A percentile compares a stretch with the other conserved stretches of the same genome.
Conservation (phyloP, 2,113 vertebrate species). For the Corythaixoides concolor region DNA sequence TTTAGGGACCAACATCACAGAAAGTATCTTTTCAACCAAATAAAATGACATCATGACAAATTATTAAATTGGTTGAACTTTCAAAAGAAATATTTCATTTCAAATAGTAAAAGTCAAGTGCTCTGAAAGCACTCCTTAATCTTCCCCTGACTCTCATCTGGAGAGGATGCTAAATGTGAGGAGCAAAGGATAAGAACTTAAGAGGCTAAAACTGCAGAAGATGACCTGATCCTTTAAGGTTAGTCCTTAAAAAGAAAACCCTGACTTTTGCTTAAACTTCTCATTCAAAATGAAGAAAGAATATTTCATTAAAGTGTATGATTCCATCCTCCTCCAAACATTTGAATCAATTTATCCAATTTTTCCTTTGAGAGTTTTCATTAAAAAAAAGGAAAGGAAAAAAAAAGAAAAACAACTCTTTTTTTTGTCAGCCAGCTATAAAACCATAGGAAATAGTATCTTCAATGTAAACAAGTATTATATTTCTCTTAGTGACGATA, state of each 20-base stretch:
- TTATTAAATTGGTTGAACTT: background rate
- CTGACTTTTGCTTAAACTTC: background rate
- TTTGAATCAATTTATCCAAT: background rate
- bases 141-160: background rate
- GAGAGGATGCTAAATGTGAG: background rate
- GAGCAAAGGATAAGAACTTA: background rate
- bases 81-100: background rate
- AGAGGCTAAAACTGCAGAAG: background rate
- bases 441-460: background rate
- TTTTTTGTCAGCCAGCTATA: background rate
- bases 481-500: background rate
- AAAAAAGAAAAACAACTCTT: rapidly evolving
- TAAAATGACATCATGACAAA: background rate
- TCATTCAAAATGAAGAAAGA: background rate
- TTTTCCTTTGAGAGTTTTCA: background rate
- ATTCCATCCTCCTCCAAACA: background rate
- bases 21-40: background rate
- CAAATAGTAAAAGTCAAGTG: background rate
- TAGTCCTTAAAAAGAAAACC: background rate
- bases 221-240: background rate
- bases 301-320: background rate
- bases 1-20: background rate
- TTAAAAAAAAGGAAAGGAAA: background rate
- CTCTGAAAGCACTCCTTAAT: background rate
- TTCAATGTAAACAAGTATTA: background rate